Evolutionary conservation across 92 coral and sea anemone genomes (phyloP), one percentile per base, ranked within the genome.

Genomic region (Ricordea florida): DNA sequence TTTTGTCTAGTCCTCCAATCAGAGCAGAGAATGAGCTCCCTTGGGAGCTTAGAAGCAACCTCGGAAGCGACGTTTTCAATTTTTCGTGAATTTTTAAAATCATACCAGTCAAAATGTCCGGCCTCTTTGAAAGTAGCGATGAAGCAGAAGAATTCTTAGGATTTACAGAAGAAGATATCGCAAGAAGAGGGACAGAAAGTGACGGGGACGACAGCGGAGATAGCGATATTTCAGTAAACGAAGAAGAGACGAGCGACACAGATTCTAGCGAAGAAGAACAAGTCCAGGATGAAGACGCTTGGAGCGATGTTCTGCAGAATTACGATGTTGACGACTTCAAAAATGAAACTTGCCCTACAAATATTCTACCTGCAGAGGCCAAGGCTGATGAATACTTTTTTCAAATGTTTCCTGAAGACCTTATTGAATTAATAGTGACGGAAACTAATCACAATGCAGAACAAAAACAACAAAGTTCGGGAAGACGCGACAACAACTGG

Each of bases 401-500:
- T 20, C 22, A 14, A 4, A 10, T 69, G 22, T 69, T 69, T 69
- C 64, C 65, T 17, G 51, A 69, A 24, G 77, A 69, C 14, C 29
- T 48, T 21, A 29, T 52, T 27, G 46, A 69, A 16, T 26, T 48
- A 26, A 69, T 69, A 1, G 65, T 37, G 23, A 32, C 10, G 13
- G 77, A 69, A 36, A 69, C 77, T n/a, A 69, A 69, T 49, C 65
- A 50, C 50, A 69, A 69, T 29, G 65, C 77, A n/a, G 62, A 69
- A 53, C 77, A 69, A 41, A 69, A 69, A 11, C 64, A 69, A 50
- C 22, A 34, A 52, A 47, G 17, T 15, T 46, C 41, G 17, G 33
- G 33, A 13, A 49, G 22, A 21, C 0, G 10, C 0, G 64, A 57
- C 64, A 28, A 33, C 28, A n/a, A 49, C 28, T 49, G 57, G 57